These are phyloP conservation scores for Scaptomyza graminum DNA, from an alignment of 1,140 invertebrate genomes.

Conservation along the genomic window DNA sequence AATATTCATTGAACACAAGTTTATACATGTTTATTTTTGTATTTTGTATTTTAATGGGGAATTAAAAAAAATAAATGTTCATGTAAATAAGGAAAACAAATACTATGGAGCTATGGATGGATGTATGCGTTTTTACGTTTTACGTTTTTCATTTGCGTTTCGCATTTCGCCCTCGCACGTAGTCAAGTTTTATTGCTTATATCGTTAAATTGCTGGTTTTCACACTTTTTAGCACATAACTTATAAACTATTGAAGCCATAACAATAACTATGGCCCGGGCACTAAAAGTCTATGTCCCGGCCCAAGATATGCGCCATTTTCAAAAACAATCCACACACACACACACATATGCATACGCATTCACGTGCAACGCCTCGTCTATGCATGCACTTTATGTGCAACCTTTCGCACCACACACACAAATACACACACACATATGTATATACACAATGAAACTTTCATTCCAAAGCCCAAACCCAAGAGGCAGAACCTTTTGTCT, in stretches of 20 bases:
- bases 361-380: conserved; percentile 37
- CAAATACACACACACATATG: not conserved
- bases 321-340: conserved; percentile 14
- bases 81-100: not conserved
- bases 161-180: conserved; percentile 23
- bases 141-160: not conserved
- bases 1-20: not conserved
- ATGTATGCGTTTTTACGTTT: not conserved
- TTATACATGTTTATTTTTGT: not conserved
- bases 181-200: conserved; percentile 46
- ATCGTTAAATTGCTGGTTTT: conserved; percentile 52
- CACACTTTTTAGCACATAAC: conserved; percentile 56
- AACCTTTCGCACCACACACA: conserved; percentile 54
- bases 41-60: not conserved
- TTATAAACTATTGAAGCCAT: conserved; percentile 54
- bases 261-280: conserved; percentile 52
- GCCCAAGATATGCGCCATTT: conserved; percentile 59
- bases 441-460: conserved; percentile 29
- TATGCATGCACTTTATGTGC: conserved; percentile 64
- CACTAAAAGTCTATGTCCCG: conserved; percentile 67
- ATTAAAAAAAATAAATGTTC: not conserved
- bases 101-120: not conserved
- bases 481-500: conserved; percentile 49
- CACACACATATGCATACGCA: conserved; percentile 22
- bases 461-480: conserved; percentile 34